Percentiles rank a stretch among this genome's conserved stretches.
phyloP scores from a whole-genome alignment of 2,113 vertebrate species.

The Ptilonorhynchus violaceus region DNA sequence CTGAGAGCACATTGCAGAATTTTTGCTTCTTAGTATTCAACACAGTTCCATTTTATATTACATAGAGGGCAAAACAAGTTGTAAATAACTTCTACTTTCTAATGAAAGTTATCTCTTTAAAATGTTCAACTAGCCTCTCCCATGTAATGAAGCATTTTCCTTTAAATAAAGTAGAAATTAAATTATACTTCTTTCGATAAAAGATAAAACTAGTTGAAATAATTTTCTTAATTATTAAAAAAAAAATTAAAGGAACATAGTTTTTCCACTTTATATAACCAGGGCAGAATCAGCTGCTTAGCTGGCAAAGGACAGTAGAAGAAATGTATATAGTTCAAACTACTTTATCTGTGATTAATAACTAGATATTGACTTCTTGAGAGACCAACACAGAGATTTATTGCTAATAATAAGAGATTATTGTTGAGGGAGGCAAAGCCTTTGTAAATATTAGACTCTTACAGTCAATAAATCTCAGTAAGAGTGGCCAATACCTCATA shows the following conservation, averaged over 20 bases:
- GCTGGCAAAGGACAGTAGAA: neutral
- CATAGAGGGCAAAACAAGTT: neutral
- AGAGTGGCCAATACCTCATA: neutral
- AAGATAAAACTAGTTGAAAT: neutral
- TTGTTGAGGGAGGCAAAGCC: neutral
- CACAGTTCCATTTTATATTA: neutral
- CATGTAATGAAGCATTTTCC: neutral
- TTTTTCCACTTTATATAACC: neutral
- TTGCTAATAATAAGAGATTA: neutral
- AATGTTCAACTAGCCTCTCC: neutral
- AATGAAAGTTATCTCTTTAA: neutral
- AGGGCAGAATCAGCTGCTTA: neutral
- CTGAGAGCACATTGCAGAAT: neutral
- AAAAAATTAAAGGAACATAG: neutral
- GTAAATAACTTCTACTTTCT: neutral
- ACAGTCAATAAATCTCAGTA: neutral
- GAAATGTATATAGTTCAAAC: neutral
- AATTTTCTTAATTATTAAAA: neutral
- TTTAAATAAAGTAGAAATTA: neutral
- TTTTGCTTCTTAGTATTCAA: neutral
- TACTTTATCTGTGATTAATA: neutral
- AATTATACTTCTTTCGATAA: neutral
- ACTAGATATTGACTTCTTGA: neutral
- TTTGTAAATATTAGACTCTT: neutral
- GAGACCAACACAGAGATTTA: neutral